Evolutionary conservation across 2,888 invertebrate species (phyloP).

Genomic region (Mythimna impura): DNA sequence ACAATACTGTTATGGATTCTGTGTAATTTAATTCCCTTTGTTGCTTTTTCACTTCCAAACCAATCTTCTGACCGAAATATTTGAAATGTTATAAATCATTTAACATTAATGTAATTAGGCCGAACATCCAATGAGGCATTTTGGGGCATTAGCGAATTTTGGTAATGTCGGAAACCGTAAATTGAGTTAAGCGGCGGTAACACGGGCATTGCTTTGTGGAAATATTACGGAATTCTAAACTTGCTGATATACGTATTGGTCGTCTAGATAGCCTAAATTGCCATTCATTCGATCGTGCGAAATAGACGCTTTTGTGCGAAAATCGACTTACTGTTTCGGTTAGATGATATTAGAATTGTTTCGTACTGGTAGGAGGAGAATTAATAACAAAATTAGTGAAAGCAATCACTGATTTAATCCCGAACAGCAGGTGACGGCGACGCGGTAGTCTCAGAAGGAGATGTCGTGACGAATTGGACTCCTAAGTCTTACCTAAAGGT

Average conservation of each 20-base stretch:
- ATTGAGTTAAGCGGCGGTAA: constrained; percentile 37
- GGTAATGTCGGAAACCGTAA: constrained; percentile 34
- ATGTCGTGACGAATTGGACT: too few species aligned
- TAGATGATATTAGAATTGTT: neutral
- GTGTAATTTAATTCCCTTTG: neutral
- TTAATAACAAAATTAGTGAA: neutral
- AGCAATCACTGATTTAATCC: too few species aligned
- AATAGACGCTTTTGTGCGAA: constrained; percentile 29
- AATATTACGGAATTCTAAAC: constrained; percentile 30
- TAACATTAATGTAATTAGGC: constrained; percentile 22
- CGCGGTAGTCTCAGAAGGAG: too few species aligned
- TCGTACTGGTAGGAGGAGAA: neutral
- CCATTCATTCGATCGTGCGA: constrained; percentile 9
- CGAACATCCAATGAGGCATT: constrained; percentile 24
- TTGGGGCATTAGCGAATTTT: constrained; percentile 14
- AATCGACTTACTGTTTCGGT: neutral
- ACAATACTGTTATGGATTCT: neutral
- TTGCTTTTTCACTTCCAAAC: neutral
- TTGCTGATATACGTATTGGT: constrained; percentile 27
- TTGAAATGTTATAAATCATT: constrained; percentile 30
- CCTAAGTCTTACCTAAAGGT: too few species aligned
- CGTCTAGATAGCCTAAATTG: constrained; percentile 9
- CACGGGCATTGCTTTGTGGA: constrained; percentile 28
- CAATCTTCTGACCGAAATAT: constrained; percentile 6
- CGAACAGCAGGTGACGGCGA: too few species aligned